phyloP scores from a whole-genome alignment of 2,797 vertebrate species.

The Sebastes steindachneri region DNA sequence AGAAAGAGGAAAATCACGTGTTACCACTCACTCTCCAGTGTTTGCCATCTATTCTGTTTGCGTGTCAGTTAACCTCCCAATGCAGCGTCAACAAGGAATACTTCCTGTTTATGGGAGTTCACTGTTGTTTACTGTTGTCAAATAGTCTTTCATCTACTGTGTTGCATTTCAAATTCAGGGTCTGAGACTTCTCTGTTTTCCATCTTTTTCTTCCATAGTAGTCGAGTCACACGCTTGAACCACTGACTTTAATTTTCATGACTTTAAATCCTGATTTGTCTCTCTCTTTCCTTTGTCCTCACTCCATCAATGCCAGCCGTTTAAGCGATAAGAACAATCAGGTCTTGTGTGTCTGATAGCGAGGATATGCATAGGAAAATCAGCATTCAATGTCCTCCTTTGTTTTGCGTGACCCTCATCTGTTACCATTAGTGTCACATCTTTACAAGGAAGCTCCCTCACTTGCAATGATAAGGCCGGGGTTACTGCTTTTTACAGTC shows the following conservation, averaged over 20 bases:
- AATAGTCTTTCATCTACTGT: neutral
- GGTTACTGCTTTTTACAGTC: conserved; percentile 62
- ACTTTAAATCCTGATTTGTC: conserved; percentile 32
- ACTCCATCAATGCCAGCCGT: conserved; percentile 55
- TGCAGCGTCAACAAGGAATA: conserved; percentile 23
- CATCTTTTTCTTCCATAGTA: neutral
- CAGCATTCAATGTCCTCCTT: conserved; percentile 78
- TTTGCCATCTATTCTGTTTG: conserved; percentile 33
- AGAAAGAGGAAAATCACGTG: conserved; percentile 15
- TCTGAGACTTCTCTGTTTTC: neutral
- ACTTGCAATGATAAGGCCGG: conserved; percentile 67
- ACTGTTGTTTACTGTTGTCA: neutral
- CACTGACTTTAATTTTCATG: neutral
- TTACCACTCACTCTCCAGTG: conserved; percentile 32
- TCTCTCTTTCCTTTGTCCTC: conserved; percentile 35
- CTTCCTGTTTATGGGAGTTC: conserved; percentile 33
- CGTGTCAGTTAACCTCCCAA: conserved; percentile 1
- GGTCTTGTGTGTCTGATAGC: conserved; percentile 71
- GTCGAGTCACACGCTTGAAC: neutral
- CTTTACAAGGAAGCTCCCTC: conserved; percentile 75
- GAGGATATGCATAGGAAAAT: conserved; percentile 68
- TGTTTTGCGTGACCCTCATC: conserved; percentile 78
- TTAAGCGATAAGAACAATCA: conserved; percentile 76
- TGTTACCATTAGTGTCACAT: conserved; percentile 79
- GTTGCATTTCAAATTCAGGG: conserved; percentile 17